Percentiles rank a stretch among this genome's conserved stretches.
These are phyloP conservation scores for Gorsachius goisagi DNA, from an alignment of 2,113 vertebrate species.

Conservation along the genomic window DNA sequence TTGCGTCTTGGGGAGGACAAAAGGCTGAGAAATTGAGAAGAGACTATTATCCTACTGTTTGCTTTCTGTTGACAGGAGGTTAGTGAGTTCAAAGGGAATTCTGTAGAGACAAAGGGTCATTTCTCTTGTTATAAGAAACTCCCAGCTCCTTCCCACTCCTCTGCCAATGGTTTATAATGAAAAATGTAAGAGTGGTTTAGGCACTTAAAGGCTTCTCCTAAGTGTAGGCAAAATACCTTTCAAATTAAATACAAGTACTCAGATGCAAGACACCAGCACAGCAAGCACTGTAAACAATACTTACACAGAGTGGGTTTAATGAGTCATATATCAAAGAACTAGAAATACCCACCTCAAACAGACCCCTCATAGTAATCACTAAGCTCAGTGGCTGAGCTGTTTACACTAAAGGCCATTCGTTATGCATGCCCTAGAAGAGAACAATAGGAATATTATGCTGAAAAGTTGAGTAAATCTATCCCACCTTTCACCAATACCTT, in stretches of 20 bases:
- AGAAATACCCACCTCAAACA: conserved; percentile 47
- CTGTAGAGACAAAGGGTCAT: neutral
- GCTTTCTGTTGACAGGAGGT: neutral
- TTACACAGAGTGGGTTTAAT: conserved; percentile 35
- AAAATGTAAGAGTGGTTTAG: neutral
- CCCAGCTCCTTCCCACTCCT: neutral
- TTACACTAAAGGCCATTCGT: conserved; percentile 54
- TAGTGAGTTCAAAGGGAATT: neutral
- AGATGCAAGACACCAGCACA: conserved; percentile 26
- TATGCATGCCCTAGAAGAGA: conserved; percentile 19
- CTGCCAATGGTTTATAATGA: neutral
- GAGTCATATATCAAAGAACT: conserved; percentile 57
- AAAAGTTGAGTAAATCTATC: conserved; percentile 60
- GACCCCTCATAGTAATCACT: conserved; percentile 15
- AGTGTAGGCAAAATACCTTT: conserved; percentile 48
- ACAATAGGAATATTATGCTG: conserved; percentile 64
- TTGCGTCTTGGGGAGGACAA: neutral
- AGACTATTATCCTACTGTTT: neutral
- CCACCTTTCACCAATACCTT: conserved; percentile 57
- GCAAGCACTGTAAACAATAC: conserved; percentile 44
- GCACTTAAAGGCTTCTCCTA: conserved; percentile 3
- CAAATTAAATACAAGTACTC: conserved; percentile 6
- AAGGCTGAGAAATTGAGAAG: neutral
- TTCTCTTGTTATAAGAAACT: conserved; percentile 10
- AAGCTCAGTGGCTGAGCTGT: conserved; percentile 12